phyloP scores from a whole-genome alignment of 2,797 vertebrate species.

The Momotus momota region DNA sequence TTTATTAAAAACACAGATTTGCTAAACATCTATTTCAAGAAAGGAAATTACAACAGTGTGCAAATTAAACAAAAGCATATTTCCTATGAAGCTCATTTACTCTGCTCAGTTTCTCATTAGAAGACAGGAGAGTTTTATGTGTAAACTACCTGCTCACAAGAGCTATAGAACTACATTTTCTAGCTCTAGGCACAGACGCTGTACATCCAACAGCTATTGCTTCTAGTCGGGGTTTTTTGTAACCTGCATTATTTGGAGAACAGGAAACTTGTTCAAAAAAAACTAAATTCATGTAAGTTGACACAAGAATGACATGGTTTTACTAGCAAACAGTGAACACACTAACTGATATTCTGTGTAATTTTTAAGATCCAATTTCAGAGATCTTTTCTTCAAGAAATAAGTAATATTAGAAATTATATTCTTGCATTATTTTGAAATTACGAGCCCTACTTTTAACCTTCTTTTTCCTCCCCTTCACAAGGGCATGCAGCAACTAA shows the following conservation, averaged over 20 bases:
- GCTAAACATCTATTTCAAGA: slow-evolving; percentile 29
- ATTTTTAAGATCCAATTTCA: background rate
- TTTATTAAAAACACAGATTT: slow-evolving; percentile 42
- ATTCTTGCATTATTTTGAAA: slow-evolving; percentile 55
- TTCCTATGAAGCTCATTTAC: slow-evolving; percentile 36
- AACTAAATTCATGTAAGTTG: background rate
- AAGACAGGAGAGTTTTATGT: slow-evolving; percentile 27
- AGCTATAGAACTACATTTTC: slow-evolving; percentile 55
- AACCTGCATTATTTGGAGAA: background rate
- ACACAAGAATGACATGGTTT: background rate
- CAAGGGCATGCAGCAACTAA: slow-evolving; percentile 74
- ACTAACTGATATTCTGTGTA: background rate
- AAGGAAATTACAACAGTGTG: slow-evolving; percentile 50
- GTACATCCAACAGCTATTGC: background rate
- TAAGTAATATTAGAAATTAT: background rate
- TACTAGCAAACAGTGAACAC: background rate
- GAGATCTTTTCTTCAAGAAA: background rate
- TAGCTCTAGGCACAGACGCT: background rate
- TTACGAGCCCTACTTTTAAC: slow-evolving; percentile 66
- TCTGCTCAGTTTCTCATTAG: slow-evolving; percentile 54
- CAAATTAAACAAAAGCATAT: slow-evolving; percentile 58
- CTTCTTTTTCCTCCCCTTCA: slow-evolving; percentile 61
- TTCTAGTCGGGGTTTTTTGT: background rate
- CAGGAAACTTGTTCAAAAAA: slow-evolving; percentile 18
- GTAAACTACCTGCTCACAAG: slow-evolving; percentile 54